phyloP scores from a whole-genome alignment of 2,888 invertebrate genomes.

The Palloptera scutellata region DNA sequence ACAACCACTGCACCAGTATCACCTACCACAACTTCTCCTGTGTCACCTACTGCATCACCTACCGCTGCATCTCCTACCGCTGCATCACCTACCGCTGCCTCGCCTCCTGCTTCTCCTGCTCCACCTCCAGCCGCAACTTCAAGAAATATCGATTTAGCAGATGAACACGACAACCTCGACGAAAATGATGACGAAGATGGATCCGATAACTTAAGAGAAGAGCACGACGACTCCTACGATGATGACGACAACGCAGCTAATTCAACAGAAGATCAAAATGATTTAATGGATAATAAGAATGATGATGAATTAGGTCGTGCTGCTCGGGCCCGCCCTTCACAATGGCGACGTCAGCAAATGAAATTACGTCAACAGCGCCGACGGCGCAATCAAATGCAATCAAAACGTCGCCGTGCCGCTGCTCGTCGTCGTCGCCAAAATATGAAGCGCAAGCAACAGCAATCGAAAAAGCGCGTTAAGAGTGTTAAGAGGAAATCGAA shows the following conservation, averaged over 20 bases:
- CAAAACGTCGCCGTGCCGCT: no score
- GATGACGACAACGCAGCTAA: no score
- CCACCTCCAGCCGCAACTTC: no score
- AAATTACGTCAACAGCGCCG: constrained; percentile 22
- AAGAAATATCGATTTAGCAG: neutral
- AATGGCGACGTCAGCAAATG: constrained; percentile 25
- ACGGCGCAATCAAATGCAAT: neutral
- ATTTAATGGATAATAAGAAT: neutral
- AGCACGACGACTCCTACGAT: neutral
- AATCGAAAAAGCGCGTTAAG: no score
- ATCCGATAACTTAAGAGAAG: constrained; percentile 11
- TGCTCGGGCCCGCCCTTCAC: constrained; percentile 25
- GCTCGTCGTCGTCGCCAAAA: no score
- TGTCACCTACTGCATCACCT: no score
- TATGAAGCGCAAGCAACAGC: no score
- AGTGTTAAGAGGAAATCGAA: no score
- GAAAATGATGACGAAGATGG: constrained; percentile 18
- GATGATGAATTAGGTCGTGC: constrained; percentile 23
- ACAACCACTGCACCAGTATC: no score
- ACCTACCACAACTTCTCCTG: no score
- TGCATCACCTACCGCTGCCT: neutral
- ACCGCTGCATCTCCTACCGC: neutral
- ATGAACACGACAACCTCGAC: constrained; percentile 21
- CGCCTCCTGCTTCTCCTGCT: neutral
- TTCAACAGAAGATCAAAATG: no score